A percentile compares a stretch with the other conserved stretches of the same genome.
phyloP scores from a whole-genome alignment of 2,888 invertebrate genomes.

The Eupithecia insigniata region DNA sequence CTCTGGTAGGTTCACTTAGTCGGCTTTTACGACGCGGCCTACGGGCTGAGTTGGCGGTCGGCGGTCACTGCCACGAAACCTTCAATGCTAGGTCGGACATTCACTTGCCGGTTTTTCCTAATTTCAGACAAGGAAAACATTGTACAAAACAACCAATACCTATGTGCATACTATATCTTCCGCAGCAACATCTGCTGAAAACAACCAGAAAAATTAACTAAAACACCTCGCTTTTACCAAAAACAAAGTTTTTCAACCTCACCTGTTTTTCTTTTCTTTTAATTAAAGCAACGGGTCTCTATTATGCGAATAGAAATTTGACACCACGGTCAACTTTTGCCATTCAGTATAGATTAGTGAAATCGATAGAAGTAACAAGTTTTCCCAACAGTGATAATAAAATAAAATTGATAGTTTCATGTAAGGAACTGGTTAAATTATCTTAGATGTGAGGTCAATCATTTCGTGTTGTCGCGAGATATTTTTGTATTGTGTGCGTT shows the following conservation, averaged over 20 bases:
- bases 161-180: not conserved
- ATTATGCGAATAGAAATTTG: constrained; percentile 1
- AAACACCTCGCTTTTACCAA: not conserved
- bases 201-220: not conserved
- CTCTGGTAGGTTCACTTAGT: no score
- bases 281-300: constrained; percentile 3
- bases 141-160: not conserved
- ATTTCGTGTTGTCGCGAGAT: no score
- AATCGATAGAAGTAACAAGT: not conserved
- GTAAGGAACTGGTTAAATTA: no score
- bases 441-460: no score
- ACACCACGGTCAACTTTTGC: constrained; percentile 10
- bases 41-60: no score
- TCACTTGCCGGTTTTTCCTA: not conserved
- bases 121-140: not conserved
- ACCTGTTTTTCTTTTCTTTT: not conserved
- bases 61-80: no score
- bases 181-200: not conserved
- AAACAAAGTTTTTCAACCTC: not conserved
- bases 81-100: no score
- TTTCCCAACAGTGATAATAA: not conserved
- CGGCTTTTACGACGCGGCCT: no score
- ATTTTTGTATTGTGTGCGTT: no score
- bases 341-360: not conserved
- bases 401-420: no score